These are phyloP conservation scores for Drosophila neonasuta DNA, from an alignment of 2,888 invertebrate genomes.

Conservation along the genomic window DNA sequence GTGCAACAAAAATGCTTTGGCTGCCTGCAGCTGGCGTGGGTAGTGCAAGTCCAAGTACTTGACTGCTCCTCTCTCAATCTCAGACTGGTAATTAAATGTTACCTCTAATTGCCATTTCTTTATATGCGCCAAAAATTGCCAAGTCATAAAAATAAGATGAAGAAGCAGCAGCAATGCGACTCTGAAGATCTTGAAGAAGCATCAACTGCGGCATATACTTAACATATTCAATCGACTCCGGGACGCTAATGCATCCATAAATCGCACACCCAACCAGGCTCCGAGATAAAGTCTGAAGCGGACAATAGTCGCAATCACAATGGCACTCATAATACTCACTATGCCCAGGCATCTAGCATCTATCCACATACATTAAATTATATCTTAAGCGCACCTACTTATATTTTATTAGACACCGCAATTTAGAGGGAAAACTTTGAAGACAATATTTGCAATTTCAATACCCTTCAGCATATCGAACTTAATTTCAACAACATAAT, in stretches of 20 bases:
- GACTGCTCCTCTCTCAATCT: slow-evolving; percentile 14
- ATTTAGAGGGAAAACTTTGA: slow-evolving; percentile 18
- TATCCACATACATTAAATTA: slow-evolving; percentile 46
- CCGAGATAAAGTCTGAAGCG: not conserved
- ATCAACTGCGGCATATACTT: slow-evolving; percentile 18
- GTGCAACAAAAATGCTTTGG: not conserved
- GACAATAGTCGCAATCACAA: slow-evolving; percentile 6
- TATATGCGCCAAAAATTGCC: slow-evolving; percentile 58
- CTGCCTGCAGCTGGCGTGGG: slow-evolving; percentile 35
- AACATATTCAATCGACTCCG: slow-evolving; percentile 46
- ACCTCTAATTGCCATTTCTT: slow-evolving; percentile 65
- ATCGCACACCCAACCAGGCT: slow-evolving; percentile 34
- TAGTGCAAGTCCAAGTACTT: slow-evolving; percentile 9
- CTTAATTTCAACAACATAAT: too few species aligned
- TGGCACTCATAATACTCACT: slow-evolving; percentile 13
- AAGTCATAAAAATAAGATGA: slow-evolving; percentile 53
- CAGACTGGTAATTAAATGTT: slow-evolving; percentile 63
- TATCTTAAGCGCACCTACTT: slow-evolving; percentile 51
- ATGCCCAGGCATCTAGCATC: slow-evolving; percentile 16
- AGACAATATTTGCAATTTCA: not conserved
- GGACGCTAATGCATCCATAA: slow-evolving; percentile 69
- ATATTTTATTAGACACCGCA: slow-evolving; percentile 53
- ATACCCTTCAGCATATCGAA: slow-evolving; percentile 22
- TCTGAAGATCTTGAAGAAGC: not conserved
- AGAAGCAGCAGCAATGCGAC: slow-evolving; percentile 8